These are phyloP conservation scores for Helicoverpa armigera DNA, from an alignment of 1,140 invertebrate species.

Conservation along the genomic window DNA sequence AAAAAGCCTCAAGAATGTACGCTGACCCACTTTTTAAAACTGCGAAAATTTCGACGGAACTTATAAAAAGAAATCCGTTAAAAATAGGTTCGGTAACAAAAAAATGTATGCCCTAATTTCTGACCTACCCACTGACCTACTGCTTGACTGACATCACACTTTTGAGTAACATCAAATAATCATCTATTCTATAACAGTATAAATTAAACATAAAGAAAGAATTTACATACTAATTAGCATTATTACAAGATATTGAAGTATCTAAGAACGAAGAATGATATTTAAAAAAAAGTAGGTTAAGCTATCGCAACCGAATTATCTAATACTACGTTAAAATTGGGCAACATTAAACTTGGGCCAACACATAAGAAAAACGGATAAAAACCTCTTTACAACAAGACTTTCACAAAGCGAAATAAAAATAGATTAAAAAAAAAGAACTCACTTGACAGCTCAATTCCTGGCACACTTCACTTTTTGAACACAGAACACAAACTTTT, in stretches of 20 bases:
- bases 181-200: slow-evolving; percentile 7
- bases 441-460: slow-evolving; percentile 13
- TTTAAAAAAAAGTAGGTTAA: slow-evolving; percentile 48
- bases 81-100: background rate
- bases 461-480: slow-evolving; percentile 33
- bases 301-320: slow-evolving; percentile 45
- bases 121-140: background rate
- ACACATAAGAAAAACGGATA: slow-evolving; percentile 34
- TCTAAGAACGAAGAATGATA: slow-evolving; percentile 23
- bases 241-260: slow-evolving; percentile 38
- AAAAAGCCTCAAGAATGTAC: no score
- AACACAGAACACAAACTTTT: slow-evolving; percentile 37
- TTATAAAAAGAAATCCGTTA: background rate
- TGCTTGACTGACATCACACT: slow-evolving; percentile 14
- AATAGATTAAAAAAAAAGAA: slow-evolving; percentile 2
- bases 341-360: slow-evolving; percentile 33
- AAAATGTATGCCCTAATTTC: background rate
- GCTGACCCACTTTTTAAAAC: background rate
- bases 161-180: background rate
- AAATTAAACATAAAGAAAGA: slow-evolving; percentile 13
- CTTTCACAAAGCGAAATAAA: slow-evolving; percentile 36
- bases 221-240: slow-evolving; percentile 38
- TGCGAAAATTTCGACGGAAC: background rate
- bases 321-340: slow-evolving; percentile 43
- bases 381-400: background rate